These are phyloP conservation scores for Cheiracanthium punctorium DNA, from an alignment of 2,888 invertebrate genomes.

Conservation along the genomic window DNA sequence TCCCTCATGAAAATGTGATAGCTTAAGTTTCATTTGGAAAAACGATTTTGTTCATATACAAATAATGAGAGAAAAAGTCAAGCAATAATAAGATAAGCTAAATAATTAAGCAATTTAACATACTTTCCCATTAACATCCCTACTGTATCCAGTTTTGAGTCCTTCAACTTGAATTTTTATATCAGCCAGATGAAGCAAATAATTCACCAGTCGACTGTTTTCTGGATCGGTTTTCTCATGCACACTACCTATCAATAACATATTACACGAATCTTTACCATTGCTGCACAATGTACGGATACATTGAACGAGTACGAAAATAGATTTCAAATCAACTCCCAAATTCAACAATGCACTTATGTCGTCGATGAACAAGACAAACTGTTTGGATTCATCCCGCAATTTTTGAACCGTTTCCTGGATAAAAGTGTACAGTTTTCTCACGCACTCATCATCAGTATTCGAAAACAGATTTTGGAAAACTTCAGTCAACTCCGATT, in stretches of 20 bases:
- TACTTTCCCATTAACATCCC: slow-evolving; percentile 61
- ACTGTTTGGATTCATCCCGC: neutral
- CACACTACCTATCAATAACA: slow-evolving; percentile 28
- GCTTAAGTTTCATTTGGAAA: too few species aligned
- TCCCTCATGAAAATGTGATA: too few species aligned
- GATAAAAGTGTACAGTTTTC: slow-evolving; percentile 25
- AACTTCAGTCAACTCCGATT: neutral
- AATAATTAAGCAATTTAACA: too few species aligned
- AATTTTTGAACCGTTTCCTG: slow-evolving; percentile 13
- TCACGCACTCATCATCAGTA: neutral
- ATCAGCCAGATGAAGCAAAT: slow-evolving; percentile 35
- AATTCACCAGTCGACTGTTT: slow-evolving; percentile 10
- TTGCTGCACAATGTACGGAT: slow-evolving; percentile 10
- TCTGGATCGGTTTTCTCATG: slow-evolving; percentile 10
- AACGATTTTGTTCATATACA: too few species aligned
- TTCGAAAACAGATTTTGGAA: neutral
- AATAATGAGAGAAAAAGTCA: too few species aligned
- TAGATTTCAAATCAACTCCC: slow-evolving; percentile 21
- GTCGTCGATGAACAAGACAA: slow-evolving; percentile 51
- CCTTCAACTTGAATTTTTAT: slow-evolving; percentile 43
- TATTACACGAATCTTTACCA: neutral
- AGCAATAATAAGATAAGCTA: too few species aligned
- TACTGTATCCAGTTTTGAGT: slow-evolving; percentile 52
- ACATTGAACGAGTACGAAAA: slow-evolving; percentile 36
- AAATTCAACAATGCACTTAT: slow-evolving; percentile 38